Evolutionary conservation across 1,140 invertebrate species (phyloP).

Genomic region (Drosophila athabasca): DNA sequence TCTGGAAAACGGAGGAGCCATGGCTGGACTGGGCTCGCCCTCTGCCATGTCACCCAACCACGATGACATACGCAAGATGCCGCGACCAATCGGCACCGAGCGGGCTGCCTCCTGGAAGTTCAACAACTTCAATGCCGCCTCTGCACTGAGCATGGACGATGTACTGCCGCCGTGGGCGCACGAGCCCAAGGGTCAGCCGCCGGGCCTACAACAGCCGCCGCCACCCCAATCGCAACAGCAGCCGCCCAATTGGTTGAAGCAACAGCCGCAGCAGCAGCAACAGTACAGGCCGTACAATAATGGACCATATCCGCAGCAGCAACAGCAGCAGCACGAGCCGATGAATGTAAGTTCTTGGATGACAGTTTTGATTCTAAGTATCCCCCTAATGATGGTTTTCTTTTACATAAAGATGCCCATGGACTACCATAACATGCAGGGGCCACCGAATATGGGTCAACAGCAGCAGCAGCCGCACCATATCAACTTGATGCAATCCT

Average conservation of each 20-base stretch:
- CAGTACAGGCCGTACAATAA: slow-evolving; percentile 71
- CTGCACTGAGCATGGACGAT: slow-evolving; percentile 58
- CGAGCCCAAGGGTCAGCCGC: slow-evolving; percentile 62
- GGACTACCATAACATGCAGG: slow-evolving; percentile 79
- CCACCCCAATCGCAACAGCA: slow-evolving; percentile 57
- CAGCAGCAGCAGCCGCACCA: slow-evolving; percentile 56
- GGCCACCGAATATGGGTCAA: slow-evolving; percentile 62
- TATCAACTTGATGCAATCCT: slow-evolving; percentile 77
- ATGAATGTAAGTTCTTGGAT: slow-evolving; percentile 69
- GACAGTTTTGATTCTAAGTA: not conserved
- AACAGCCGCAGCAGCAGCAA: slow-evolving; percentile 58
- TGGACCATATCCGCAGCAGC: slow-evolving; percentile 70
- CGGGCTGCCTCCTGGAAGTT: slow-evolving; percentile 88
- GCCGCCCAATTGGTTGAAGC: slow-evolving; percentile 69
- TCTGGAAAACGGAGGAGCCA: slow-evolving; percentile 70
- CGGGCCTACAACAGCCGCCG: slow-evolving; percentile 63
- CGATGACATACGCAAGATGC: slow-evolving; percentile 89
- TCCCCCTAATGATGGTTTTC: not conserved
- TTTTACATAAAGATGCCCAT: slow-evolving; percentile 62
- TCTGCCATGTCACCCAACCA: slow-evolving; percentile 87
- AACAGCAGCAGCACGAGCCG: slow-evolving; percentile 74
- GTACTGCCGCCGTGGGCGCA: slow-evolving; percentile 54
- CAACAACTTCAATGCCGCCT: slow-evolving; percentile 65
- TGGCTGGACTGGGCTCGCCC: slow-evolving; percentile 82
- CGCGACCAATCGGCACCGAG: slow-evolving; percentile 91